Base-by-base conservation (phyloP, 2,797 vertebrate genomes). In the Phoxinus dragarum region DNA sequence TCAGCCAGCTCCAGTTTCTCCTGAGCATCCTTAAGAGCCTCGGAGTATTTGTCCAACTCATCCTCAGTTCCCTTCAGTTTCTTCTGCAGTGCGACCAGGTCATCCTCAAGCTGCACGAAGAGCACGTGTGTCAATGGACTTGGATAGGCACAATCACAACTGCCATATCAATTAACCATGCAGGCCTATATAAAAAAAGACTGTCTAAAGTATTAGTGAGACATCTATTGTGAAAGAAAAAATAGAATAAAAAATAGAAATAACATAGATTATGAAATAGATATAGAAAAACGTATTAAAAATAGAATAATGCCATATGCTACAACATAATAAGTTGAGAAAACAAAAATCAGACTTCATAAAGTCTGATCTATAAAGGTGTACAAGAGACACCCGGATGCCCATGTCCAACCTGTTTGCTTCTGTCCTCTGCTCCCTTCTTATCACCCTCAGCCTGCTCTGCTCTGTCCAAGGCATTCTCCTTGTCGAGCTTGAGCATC, bases 401-500 rank as follows among this genome's bases (percentile, higher is more conserved):
- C 66, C 36, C 84, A 90, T 85, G 91, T 73, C 96, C 92, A 92
- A 99, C 98, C 97, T 97, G 97, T 93, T 99, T 99, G 97, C 98
- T 98, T 86, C 96, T 94, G 93, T 99, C 97, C 94, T 99, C 98
- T 2, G 98, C 94, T 82, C 95, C 97, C 90, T 99, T 99, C 95
- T 99, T 99, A 89, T 99, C 98, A 44, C 97, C 97, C 90, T 99
- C 98, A 47, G 97, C 97, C 93, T 98, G 97, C 92, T 99, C 98
- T 6, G 98, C 97, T 93, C 98, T 96, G 93, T 99, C 98, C 96
- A 99, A 92, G 93, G 97, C 98, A 36, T 98, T 99, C 91, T 99
- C 98, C 96, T 99, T 99, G 97, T 99, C 98, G 90, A 99, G 96
- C 94, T 99, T 99, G 88, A 99, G 96, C 98, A 99, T 99, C 95